A percentile compares a stretch with the other conserved stretches of the same genome.
Conservation (phyloP, 2,888 invertebrate species). For the Adelognathus sp. region DNA sequence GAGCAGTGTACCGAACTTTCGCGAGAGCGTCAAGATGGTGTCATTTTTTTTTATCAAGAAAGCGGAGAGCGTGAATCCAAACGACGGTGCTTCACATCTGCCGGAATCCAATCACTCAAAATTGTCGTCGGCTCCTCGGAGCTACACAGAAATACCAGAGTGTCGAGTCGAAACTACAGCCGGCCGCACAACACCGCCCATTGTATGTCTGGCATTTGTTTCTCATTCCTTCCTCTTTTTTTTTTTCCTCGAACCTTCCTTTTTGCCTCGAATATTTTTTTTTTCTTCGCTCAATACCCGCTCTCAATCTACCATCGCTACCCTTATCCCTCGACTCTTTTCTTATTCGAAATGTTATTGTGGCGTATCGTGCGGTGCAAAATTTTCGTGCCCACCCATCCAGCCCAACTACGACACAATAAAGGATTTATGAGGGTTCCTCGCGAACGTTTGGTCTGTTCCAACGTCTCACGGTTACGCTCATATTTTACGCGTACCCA, state of each 20-base stretch:
- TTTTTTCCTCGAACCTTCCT: constrained; percentile 18
- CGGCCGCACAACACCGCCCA: neutral
- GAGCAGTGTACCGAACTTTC: too few species aligned
- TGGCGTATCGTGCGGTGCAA: constrained; percentile 25
- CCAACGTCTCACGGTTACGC: constrained; percentile 47
- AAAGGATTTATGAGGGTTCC: constrained; percentile 53
- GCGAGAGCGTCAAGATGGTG: neutral
- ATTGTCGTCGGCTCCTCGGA: constrained; percentile 55
- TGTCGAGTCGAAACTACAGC: constrained; percentile 12
- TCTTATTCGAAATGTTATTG: constrained; percentile 50
- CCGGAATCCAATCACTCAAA: constrained; percentile 62
- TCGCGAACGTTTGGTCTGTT: constrained; percentile 39
- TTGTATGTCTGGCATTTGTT: constrained; percentile 24
- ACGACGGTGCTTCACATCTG: constrained; percentile 36
- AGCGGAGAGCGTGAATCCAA: constrained; percentile 32
- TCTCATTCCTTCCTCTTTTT: constrained; percentile 6
- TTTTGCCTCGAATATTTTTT: constrained; percentile 6
- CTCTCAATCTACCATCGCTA: neutral
- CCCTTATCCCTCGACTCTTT: constrained; percentile 5
- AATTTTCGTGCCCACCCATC: constrained; percentile 1
- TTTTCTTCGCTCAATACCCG: constrained; percentile 31
- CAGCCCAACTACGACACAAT: constrained; percentile 37
- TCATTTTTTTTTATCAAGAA: constrained; percentile 7
- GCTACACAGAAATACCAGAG: constrained; percentile 23
- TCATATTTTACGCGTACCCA: constrained; percentile 51